phyloP scores from a whole-genome alignment of 2,888 invertebrate genomes.

The Aphelenchoides bicaudatus region DNA sequence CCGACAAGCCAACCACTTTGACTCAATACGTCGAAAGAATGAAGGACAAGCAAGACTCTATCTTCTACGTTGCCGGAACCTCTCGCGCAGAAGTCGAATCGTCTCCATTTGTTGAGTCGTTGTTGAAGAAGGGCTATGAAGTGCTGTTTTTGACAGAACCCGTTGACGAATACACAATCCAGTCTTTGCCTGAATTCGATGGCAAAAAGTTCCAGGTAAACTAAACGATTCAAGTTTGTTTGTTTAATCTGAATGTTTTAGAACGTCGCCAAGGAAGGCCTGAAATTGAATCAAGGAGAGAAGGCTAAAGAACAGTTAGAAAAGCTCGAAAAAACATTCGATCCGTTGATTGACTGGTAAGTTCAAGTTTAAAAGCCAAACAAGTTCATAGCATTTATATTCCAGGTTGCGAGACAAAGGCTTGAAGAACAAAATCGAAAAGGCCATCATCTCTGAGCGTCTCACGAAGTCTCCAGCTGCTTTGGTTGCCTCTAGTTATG shows the following conservation, averaged over 20 bases:
- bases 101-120: constrained; percentile 91
- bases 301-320: constrained; percentile 70
- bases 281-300: constrained; percentile 57
- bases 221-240: constrained; percentile 65
- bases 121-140: constrained; percentile 88
- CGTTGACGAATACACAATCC: constrained; percentile 95
- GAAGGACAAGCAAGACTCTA: constrained; percentile 87
- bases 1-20: constrained; percentile 71
- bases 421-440: constrained; percentile 66
- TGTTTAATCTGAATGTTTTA: constrained; percentile 93
- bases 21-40: constrained; percentile 87
- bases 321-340: constrained; percentile 74
- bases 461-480: constrained; percentile 89
- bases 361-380: too few relatives aligned
- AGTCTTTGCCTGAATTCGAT: constrained; percentile 92
- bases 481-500: constrained; percentile 89
- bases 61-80: constrained; percentile 92
- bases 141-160: constrained; percentile 83
- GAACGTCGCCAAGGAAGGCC: constrained; percentile 93
- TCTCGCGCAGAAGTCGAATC: constrained; percentile 73
- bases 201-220: constrained; percentile 86
- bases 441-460: constrained; percentile 80
- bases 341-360: constrained; percentile 88
- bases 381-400: too few relatives aligned
- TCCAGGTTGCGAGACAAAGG: constrained; percentile 76